These are phyloP conservation scores for Dryococelus australis DNA, from an alignment of 2,888 invertebrate species.

Conservation along the genomic window DNA sequence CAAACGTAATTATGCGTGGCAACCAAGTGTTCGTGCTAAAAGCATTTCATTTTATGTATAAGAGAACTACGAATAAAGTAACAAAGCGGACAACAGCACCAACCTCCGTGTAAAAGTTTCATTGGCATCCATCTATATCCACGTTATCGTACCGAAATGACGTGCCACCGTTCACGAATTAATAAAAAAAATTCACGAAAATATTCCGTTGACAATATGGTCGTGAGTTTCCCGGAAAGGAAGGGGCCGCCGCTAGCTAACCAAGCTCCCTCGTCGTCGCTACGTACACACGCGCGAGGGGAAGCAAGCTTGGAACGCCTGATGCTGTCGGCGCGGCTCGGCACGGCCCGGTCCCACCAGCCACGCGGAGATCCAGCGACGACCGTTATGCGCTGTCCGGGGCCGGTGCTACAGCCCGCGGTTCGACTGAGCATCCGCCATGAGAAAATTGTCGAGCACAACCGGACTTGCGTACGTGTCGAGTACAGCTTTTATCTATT, in stretches of 20 bases:
- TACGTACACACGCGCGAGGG: constrained; percentile 40
- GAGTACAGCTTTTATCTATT: constrained; percentile 39
- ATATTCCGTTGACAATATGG: constrained; percentile 30
- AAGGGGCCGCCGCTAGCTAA: no score
- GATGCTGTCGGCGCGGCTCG: constrained; percentile 41
- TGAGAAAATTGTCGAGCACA: constrained; percentile 21
- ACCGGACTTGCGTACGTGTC: constrained; percentile 35
- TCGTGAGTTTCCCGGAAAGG: constrained; percentile 37
- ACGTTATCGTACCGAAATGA: constrained; percentile 36
- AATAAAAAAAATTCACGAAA: constrained; percentile 36
- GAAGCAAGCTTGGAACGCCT: no score
- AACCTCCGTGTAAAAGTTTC: constrained; percentile 39
- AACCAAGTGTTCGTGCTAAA: neutral
- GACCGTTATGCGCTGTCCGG: constrained; percentile 38
- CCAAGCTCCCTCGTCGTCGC: constrained; percentile 37
- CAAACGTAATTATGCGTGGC: constrained; percentile 6
- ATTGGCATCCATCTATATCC: constrained; percentile 37
- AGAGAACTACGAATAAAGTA: constrained; percentile 26
- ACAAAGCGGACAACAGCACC: constrained; percentile 37
- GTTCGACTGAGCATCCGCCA: constrained; percentile 40
- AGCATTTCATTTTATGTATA: constrained; percentile 20
- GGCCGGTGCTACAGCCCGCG: constrained; percentile 36
- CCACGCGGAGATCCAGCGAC: constrained; percentile 39
- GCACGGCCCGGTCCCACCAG: constrained; percentile 33
- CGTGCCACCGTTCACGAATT: constrained; percentile 28